phyloP scores from a whole-genome alignment of 2,113 vertebrate genomes.

The Litocranius walleri region DNA sequence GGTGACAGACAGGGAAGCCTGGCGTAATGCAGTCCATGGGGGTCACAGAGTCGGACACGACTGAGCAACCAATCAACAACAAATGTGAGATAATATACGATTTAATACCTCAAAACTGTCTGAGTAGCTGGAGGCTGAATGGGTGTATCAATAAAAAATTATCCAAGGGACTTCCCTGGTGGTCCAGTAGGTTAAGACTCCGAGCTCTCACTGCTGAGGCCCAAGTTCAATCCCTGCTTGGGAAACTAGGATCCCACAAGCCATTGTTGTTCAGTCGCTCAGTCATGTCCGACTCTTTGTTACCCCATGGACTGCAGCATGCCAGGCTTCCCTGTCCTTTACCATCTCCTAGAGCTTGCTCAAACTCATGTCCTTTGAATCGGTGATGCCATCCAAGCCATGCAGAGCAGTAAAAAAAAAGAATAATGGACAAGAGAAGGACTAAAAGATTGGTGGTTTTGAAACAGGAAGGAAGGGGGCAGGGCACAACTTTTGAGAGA shows the following conservation, averaged over 20 bases:
- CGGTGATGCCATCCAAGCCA: background rate
- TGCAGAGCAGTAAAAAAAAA: background rate
- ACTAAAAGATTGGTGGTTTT: conserved; percentile 22
- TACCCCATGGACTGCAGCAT: background rate
- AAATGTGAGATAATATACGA: background rate
- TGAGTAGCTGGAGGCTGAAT: background rate
- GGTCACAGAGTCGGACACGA: background rate
- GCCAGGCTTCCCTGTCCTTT: background rate
- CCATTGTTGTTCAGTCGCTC: background rate
- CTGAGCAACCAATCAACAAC: background rate
- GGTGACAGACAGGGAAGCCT: background rate
- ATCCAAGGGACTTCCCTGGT: background rate
- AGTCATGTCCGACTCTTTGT: background rate
- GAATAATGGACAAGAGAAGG: background rate
- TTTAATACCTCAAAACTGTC: background rate
- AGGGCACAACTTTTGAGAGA: background rate
- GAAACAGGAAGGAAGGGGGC: conserved; percentile 39
- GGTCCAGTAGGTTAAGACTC: background rate
- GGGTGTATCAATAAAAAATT: background rate
- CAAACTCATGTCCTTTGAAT: background rate
- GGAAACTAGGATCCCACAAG: background rate
- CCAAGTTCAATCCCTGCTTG: background rate
- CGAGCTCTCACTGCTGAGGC: background rate
- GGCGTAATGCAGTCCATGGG: background rate
- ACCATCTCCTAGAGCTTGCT: background rate